Evolutionary conservation across 2,113 vertebrate genomes (phyloP).

Genomic region (Coryphaenoides rupestris): DNA sequence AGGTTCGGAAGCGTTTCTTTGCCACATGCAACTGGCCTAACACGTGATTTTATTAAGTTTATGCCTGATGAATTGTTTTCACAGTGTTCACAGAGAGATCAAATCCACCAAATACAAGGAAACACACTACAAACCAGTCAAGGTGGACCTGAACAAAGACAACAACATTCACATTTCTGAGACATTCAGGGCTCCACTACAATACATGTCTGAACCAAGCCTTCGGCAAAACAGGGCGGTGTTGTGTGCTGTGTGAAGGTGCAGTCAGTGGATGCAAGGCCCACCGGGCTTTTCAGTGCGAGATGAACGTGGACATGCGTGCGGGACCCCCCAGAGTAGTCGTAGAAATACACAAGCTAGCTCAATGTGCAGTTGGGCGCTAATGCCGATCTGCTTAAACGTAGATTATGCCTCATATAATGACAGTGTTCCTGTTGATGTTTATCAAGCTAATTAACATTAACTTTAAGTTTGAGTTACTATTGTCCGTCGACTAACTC

Average conservation of each 20-base stretch:
- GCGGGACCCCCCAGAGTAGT: not conserved
- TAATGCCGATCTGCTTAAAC: not conserved
- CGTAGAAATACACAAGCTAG: not conserved
- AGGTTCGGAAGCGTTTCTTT: not conserved
- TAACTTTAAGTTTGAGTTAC: too few relatives aligned
- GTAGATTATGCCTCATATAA: not conserved
- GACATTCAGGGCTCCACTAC: not conserved
- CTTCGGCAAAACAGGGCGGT: conserved; percentile 3
- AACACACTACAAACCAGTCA: conserved; percentile 51
- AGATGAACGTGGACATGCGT: conserved; percentile 20
- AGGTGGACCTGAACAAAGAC: conserved; percentile 56
- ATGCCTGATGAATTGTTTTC: conserved; percentile 51
- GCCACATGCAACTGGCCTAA: conserved; percentile 5
- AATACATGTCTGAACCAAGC: not conserved
- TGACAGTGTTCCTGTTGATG: not conserved
- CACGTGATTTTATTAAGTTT: conserved; percentile 38
- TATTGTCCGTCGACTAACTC: too few relatives aligned
- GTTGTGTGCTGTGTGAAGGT: conserved; percentile 20
- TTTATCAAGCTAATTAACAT: too few relatives aligned
- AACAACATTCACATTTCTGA: conserved; percentile 29
- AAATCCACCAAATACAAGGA: conserved; percentile 31
- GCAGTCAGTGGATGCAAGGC: conserved; percentile 13
- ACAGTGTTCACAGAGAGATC: conserved; percentile 31
- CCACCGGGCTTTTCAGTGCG: conserved; percentile 10
- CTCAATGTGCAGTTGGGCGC: not conserved